Base-by-base conservation (phyloP, 2,113 vertebrate species). In the Platysteira castanea region DNA sequence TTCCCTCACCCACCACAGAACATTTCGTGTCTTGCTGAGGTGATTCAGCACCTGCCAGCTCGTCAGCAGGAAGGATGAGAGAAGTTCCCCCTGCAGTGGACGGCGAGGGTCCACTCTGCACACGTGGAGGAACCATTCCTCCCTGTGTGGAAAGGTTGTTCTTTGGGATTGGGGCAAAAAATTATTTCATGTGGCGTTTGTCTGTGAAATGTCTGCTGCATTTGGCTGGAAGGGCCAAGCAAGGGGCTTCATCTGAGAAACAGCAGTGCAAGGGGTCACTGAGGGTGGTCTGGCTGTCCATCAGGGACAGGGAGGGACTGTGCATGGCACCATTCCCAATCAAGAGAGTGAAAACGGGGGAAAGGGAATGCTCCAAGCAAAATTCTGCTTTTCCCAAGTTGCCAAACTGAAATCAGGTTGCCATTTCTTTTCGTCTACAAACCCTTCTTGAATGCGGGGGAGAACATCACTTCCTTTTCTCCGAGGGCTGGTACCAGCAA, bases 171-270 rank as follows among this genome's bases (percentile, higher is more conserved):
- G 13, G 61, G 68, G 42, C 37, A 57, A 64, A 59, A 64, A 67
- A 50, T 10, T 1, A 56, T 24, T 39, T 67, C 2, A 9, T 14
- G 80, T 54, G 76, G 73, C 15, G 27, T 49, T 84, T 87, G 13
- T 42, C 37, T 57, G 64, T 56, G 59, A 76, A 69, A 77, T 83
- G 39, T 91, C 82, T 69, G 42, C 46, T 93, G 64, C 15, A 13
- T 84, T 95, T 49, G 13, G 46, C 56, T 81, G 31, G 27, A 53
- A 75, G 63, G 53, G 30, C 9, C 23, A 73, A 37, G 13, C 4
- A 8, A 28, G 9, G 19, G 52, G 24, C 14, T 94, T 76, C n/a
- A 76, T 84, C 92, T 16, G 46, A 95, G 84, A 95, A 97, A 70
- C 0, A 52, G 23, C 39, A 27, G 18, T 35, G 26, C 13, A 41